A percentile compares a stretch with the other conserved stretches of the same genome.
phyloP scores from a whole-genome alignment of 2,113 vertebrate genomes.

The Ancistrus triradiatus region DNA sequence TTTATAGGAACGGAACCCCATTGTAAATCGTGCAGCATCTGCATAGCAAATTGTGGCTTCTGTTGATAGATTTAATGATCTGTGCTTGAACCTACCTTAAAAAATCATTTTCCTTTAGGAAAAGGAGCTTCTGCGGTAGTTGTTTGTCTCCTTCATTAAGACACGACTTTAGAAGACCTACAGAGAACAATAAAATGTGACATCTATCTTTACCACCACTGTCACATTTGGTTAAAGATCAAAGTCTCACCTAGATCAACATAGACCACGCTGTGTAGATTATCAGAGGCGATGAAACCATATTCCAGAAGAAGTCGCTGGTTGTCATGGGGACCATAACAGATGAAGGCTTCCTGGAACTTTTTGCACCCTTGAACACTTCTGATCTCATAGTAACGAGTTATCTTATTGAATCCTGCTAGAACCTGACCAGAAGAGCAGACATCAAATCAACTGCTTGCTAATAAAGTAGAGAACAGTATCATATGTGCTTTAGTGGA shows the following conservation, averaged over 20 bases:
- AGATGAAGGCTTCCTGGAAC: slow-evolving; percentile 82
- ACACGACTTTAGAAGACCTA: slow-evolving; percentile 73
- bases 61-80: no score
- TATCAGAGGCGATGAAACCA: slow-evolving; percentile 76
- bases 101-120: slow-evolving; percentile 76
- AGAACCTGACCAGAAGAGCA: slow-evolving; percentile 68
- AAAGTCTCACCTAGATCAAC: slow-evolving; percentile 72
- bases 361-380: slow-evolving; percentile 59
- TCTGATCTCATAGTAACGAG: slow-evolving; percentile 78
- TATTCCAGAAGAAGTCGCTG: slow-evolving; percentile 89
- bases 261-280: slow-evolving; percentile 84
- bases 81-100: slow-evolving; percentile 75
- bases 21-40: no score
- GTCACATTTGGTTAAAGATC: background rate
- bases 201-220: background rate
- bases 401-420: slow-evolving; percentile 77
- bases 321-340: slow-evolving; percentile 89
- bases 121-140: slow-evolving; percentile 75
- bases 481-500: no score
- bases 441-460: background rate
- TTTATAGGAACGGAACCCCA: no score
- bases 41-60: no score
- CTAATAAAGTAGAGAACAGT: no score
- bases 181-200: background rate
- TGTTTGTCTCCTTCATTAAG: slow-evolving; percentile 68